A percentile compares a stretch with the other conserved stretches of the same genome.
Evolutionary conservation across 2,113 vertebrate genomes (phyloP).

Genomic region (Passer domesticus): DNA sequence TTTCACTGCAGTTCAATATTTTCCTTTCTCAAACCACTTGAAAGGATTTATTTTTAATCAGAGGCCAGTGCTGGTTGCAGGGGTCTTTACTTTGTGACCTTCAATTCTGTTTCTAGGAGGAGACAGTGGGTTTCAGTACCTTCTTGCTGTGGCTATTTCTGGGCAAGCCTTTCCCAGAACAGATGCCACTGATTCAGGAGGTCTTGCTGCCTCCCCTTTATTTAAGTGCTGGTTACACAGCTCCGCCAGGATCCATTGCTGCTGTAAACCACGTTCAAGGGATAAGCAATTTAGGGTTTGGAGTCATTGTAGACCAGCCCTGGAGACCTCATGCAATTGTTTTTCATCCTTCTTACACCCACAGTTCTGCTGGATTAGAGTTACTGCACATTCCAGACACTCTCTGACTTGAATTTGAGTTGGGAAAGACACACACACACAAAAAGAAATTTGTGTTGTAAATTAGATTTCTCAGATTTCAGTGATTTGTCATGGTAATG

Average conservation of each 20-base stretch:
- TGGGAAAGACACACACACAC: conserved; percentile 2
- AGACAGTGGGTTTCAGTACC: conserved; percentile 75
- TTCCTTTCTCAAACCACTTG: conserved; percentile 46
- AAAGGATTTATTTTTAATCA: conserved; percentile 68
- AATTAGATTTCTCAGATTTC: conserved; percentile 42
- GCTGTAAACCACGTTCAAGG: conserved; percentile 48
- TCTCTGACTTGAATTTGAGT: conserved; percentile 20
- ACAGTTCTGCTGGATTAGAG: conserved; percentile 22
- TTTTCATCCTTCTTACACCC: conserved; percentile 48
- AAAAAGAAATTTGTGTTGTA: conserved; percentile 13
- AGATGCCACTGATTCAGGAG: conserved; percentile 53
- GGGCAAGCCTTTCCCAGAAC: conserved; percentile 64
- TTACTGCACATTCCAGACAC: not conserved
- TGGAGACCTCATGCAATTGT: conserved; percentile 50
- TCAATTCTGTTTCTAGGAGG: conserved; percentile 62
- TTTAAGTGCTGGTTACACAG: conserved; percentile 67
- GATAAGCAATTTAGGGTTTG: conserved; percentile 65
- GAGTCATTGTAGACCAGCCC: conserved; percentile 42
- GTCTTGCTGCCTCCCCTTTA: conserved; percentile 63
- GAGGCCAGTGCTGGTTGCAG: conserved; percentile 37
- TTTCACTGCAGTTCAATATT: conserved; percentile 4
- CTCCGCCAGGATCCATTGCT: not conserved
- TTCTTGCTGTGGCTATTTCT: conserved; percentile 64
- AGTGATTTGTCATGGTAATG: conserved; percentile 38
- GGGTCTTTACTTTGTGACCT: conserved; percentile 64